phyloP scores from a whole-genome alignment of 2,888 invertebrate species.

The Galerucella calmariensis region DNA sequence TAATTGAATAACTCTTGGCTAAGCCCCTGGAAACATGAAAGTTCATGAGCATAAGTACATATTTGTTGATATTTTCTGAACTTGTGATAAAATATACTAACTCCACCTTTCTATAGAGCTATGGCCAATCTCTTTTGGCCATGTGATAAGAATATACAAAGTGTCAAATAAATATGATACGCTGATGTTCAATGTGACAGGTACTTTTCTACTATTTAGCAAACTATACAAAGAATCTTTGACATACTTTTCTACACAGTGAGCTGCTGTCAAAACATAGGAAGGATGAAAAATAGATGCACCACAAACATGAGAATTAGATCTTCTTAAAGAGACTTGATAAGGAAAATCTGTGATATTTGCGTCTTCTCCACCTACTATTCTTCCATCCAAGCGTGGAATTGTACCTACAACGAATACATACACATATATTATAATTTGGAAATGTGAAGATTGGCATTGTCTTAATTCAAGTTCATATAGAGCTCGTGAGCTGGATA shows the following conservation, averaged over 20 bases:
- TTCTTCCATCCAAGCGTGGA: conserved; percentile 37
- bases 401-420: not conserved
- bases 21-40: conserved; percentile 38
- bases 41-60: not conserved
- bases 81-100: no score
- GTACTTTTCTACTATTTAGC: no score
- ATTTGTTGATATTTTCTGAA: no score
- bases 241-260: conserved; percentile 45
- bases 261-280: conserved; percentile 49
- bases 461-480: no score
- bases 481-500: no score
- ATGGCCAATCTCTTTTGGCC: no score
- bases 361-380: conserved; percentile 40
- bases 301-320: conserved; percentile 40
- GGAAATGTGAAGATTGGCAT: no score
- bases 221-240: not conserved
- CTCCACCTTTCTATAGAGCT: no score
- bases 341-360: conserved; percentile 44
- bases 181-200: no score
- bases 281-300: conserved; percentile 48
- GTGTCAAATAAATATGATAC: no score
- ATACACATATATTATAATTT: no score
- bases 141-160: no score
- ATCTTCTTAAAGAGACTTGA: conserved; percentile 43
- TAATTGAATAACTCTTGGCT: conserved; percentile 27